Percentiles rank a stretch among this genome's conserved stretches.
Evolutionary conservation across 2,888 invertebrate genomes (phyloP).

Genomic region (Oscheius sp.): DNA sequence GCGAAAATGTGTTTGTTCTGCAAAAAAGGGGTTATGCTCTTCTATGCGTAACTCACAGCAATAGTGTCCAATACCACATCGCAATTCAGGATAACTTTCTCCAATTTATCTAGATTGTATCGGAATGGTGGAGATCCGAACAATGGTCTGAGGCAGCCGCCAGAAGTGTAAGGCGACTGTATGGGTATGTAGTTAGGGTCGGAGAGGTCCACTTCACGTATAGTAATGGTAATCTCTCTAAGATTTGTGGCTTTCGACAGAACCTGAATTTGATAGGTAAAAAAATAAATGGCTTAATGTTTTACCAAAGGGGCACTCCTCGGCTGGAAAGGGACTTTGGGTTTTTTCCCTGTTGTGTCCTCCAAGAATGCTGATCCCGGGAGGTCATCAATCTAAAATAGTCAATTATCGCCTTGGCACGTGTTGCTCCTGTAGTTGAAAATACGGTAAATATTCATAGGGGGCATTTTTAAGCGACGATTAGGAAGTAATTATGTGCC

Average conservation of each 20-base stretch:
- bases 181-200: background rate
- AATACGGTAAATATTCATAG: constrained; percentile 14
- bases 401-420: constrained; percentile 1
- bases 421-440: constrained; percentile 5
- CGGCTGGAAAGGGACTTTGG: constrained; percentile 36
- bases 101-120: constrained; percentile 40
- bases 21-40: background rate
- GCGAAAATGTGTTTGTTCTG: constrained; percentile 49
- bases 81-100: constrained; percentile 58
- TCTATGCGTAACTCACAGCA: constrained; percentile 28
- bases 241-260: constrained; percentile 40
- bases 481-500: constrained; percentile 21
- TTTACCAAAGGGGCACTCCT: constrained; percentile 37
- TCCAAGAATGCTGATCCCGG: constrained; percentile 46
- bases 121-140: constrained; percentile 38
- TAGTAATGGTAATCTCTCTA: constrained; percentile 48
- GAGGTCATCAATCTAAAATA: constrained; percentile 50
- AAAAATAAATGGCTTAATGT: background rate
- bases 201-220: constrained; percentile 48
- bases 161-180: constrained; percentile 50
- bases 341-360: constrained; percentile 43
- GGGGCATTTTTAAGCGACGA: constrained; percentile 2
- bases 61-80: constrained; percentile 62
- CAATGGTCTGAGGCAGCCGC: constrained; percentile 59
- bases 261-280: constrained; percentile 12